A percentile compares a stretch with the other conserved stretches of the same genome.
Conservation (phyloP, 2,888 invertebrate species). For the Tribolium freemani region DNA sequence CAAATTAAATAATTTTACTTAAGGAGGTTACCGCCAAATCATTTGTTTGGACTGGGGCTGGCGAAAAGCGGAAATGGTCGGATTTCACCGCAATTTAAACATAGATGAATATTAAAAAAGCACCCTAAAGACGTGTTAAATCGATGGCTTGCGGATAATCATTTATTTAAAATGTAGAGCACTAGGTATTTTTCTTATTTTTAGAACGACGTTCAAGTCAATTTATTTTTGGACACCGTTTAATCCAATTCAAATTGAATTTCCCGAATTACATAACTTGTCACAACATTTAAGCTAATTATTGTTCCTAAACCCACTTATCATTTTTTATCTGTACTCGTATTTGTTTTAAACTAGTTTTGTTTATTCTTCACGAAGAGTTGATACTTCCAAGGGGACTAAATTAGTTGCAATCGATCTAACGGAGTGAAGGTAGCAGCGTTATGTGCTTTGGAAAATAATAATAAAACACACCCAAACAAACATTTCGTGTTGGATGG, state of each 20-base stretch:
- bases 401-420: conserved; percentile 26
- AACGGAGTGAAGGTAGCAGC: conserved; percentile 33
- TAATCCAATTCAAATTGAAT: not conserved
- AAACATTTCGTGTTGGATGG: conserved; percentile 44
- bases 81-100: conserved; percentile 9
- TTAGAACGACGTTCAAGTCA: conserved; percentile 31
- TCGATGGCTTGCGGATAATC: not conserved
- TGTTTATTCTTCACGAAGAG: conserved; percentile 4
- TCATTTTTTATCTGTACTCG: conserved; percentile 33
- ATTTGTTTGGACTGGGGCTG: conserved; percentile 34
- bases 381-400: conserved; percentile 1
- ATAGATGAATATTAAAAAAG: conserved; percentile 11
- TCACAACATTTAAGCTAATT: conserved; percentile 32
- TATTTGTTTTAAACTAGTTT: conserved; percentile 20
- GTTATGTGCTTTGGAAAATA: conserved; percentile 29
- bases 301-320: conserved; percentile 18
- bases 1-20: conserved; percentile 45
- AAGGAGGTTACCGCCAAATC: conserved; percentile 38
- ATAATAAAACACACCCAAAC: conserved; percentile 40
- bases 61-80: not conserved
- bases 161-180: conserved; percentile 23
- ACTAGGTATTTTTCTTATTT: conserved; percentile 20
- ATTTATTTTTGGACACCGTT: conserved; percentile 12
- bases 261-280: conserved; percentile 28
- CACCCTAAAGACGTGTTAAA: conserved; percentile 14